Base-by-base conservation (phyloP, 1,140 invertebrate genomes). In the Drosophila persimilis region DNA sequence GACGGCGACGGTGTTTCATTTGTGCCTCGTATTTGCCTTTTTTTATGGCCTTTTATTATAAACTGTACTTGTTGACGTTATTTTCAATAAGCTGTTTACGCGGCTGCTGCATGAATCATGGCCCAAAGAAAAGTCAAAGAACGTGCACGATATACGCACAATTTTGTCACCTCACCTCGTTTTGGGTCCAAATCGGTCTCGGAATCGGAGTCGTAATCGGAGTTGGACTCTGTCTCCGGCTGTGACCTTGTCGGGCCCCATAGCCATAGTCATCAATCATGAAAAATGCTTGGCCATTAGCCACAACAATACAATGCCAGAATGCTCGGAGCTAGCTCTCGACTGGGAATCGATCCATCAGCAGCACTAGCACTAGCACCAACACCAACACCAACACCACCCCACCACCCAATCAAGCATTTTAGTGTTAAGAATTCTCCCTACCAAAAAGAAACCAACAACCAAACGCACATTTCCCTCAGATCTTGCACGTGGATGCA, bases 401-500 rank as follows among this genome's bases (percentile, higher is more conserved):
- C 22, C 51, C 43, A 45, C 50, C 41, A 69, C 56, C 51, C 63
- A 69, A 31, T 56, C 65, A 43, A 56, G 51, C 63, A 39, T 39
- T 24, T 35, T 69, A 69, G 65, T 22, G n/a, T 52, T 73, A 64
- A 71, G 73, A 53, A 39, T 35, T 45, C 22, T 11, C 35, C 35
- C 35, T 8, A 48, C 61, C 43, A 53, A 31, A 66, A 59, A 48
- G 29, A 35, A 61, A 44, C 24, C 24, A 61, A 46, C 55, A 53
- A 55, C 56, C 64, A 73, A 53, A 80, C 47, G 61, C 54, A 58
- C 50, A 58, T 78, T 80, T 66, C 73, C 66, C 76, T 70, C 81
- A 90, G 89, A 90, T 90, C 63, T 89, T 89, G 72, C 75, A 78
- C 71, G 75, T 85, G 75, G 78, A 81, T 76, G 77, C 77, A 64